These are phyloP conservation scores for Scaptomyza cyrtandrae DNA, from an alignment of 2,888 invertebrate species.

Conservation along the genomic window DNA sequence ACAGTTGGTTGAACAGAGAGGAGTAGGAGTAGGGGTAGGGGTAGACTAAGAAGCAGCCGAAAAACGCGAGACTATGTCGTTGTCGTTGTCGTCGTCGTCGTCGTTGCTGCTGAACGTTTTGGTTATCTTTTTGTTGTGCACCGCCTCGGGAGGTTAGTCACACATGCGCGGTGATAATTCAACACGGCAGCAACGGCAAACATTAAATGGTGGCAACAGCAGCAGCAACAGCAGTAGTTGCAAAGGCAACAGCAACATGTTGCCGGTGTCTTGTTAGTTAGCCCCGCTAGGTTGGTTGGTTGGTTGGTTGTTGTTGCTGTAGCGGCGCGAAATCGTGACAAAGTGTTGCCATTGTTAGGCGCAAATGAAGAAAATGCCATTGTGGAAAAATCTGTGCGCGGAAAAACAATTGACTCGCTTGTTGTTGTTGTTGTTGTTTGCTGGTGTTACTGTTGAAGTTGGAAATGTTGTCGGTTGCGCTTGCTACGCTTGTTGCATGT, in stretches of 20 bases:
- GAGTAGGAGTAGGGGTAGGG: not conserved
- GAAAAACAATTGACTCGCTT: constrained; percentile 72
- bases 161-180: constrained; percentile 79
- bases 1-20: not conserved
- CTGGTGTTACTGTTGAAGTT: constrained; percentile 3
- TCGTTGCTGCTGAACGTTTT: constrained; percentile 33
- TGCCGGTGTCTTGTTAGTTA: constrained; percentile 75
- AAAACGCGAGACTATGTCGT: constrained; percentile 36
- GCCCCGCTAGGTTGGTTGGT: constrained; percentile 27
- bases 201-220: constrained; percentile 76
- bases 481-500: constrained; percentile 61
- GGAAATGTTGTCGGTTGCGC: constrained; percentile 18
- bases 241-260: constrained; percentile 68
- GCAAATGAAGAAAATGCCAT: constrained; percentile 80
- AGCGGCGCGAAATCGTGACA: constrained; percentile 75
- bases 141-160: constrained; percentile 79
- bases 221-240: constrained; percentile 10
- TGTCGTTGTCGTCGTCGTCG: constrained; percentile 37
- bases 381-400: constrained; percentile 65
- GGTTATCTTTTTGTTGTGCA: constrained; percentile 77
- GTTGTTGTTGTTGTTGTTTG: constrained; percentile 22
- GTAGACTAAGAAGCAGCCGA: constrained; percentile 37
- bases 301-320: constrained; percentile 23
- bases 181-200: constrained; percentile 67
- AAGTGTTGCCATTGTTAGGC: constrained; percentile 81